Conservation (phyloP, 1,140 invertebrate species). For the Chlorops oryzae region DNA sequence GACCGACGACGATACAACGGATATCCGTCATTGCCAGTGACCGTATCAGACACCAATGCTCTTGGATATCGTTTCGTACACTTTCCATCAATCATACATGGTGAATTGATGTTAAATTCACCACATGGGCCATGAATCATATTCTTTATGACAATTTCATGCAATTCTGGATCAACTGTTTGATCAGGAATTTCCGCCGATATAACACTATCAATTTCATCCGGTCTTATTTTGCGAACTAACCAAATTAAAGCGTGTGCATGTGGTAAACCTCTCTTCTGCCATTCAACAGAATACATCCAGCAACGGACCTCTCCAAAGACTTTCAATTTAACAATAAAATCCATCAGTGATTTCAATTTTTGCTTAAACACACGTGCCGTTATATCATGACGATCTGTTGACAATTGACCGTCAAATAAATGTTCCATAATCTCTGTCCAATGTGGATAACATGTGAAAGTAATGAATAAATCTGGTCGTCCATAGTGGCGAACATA, state of each 20-base stretch:
- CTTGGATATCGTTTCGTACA: constrained; percentile 28
- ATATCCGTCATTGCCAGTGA: constrained; percentile 45
- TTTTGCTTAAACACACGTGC: constrained; percentile 50
- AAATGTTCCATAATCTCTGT: constrained; percentile 38
- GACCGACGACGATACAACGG: constrained; percentile 45
- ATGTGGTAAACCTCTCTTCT: constrained; percentile 23
- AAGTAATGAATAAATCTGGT: constrained; percentile 49
- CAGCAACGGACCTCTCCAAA: constrained; percentile 38
- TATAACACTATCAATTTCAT: too few species aligned
- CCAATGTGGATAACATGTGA: constrained; percentile 52
- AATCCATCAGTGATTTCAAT: constrained; percentile 48
- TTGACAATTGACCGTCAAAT: constrained; percentile 18
- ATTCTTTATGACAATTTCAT: constrained; percentile 43
- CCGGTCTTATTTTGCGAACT: background rate
- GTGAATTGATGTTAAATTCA: constrained; percentile 12
- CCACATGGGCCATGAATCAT: constrained; percentile 53
- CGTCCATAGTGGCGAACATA: constrained; percentile 46
- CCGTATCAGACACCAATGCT: constrained; percentile 34
- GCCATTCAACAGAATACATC: constrained; percentile 51
- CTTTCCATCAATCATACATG: constrained; percentile 20
- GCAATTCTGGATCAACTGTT: constrained; percentile 43
- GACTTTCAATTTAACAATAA: constrained; percentile 41
- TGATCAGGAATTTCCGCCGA: too few species aligned
- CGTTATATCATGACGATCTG: constrained; percentile 11
- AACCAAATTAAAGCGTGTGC: constrained; percentile 12